Percentiles rank a stretch among this genome's conserved stretches.
Evolutionary conservation across 2,113 vertebrate species (phyloP).

Genomic region (Motacilla tschutschensis): DNA sequence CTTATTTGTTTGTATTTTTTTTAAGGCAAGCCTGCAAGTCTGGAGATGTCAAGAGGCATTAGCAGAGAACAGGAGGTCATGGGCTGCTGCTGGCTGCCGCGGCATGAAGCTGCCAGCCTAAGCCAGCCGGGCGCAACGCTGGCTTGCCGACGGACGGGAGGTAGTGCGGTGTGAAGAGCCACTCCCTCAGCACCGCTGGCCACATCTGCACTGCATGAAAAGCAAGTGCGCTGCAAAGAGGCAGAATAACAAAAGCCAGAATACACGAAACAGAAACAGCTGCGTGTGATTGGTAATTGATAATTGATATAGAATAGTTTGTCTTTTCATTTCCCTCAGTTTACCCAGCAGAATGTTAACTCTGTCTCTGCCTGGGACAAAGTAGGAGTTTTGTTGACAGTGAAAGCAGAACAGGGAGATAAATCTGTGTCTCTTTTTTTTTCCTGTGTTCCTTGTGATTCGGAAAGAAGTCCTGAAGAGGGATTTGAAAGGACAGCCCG

Average conservation of each 20-base stretch:
- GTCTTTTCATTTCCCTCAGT: too few relatives aligned
- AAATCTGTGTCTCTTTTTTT: too few relatives aligned
- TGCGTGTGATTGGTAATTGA: too few relatives aligned
- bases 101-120: not conserved
- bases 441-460: too few relatives aligned
- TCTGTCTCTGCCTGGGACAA: too few relatives aligned
- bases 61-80: not conserved
- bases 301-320: too few relatives aligned
- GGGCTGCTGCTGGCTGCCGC: not conserved
- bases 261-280: not conserved
- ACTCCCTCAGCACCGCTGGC: not conserved
- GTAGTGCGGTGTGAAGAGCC: not conserved
- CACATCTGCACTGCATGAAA: not conserved
- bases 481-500: too few relatives aligned
- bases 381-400: too few relatives aligned
- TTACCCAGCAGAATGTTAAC: too few relatives aligned
- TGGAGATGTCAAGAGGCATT: not conserved
- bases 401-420: too few relatives aligned
- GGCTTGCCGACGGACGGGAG: not conserved
- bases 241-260: not conserved
- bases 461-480: too few relatives aligned
- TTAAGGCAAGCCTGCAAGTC: not conserved
- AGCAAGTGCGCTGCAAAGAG: not conserved
- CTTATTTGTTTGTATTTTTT: not conserved
- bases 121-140: not conserved